phyloP scores from a whole-genome alignment of 2,888 invertebrate genomes.

The Drosophila phalerata region DNA sequence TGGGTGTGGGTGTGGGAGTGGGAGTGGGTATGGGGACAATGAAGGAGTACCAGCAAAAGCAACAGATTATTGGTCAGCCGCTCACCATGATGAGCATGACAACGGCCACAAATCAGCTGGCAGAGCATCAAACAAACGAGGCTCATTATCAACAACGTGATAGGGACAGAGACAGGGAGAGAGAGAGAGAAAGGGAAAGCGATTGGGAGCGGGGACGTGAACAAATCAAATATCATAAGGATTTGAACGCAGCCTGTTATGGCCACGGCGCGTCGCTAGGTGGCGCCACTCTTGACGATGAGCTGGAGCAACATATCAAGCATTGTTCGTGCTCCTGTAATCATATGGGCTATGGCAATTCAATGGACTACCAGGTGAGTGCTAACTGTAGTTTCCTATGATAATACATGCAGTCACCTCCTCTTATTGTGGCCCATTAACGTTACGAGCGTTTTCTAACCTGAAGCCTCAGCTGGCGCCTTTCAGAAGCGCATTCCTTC shows the following conservation, averaged over 20 bases:
- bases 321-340: conserved; percentile 96
- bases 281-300: conserved; percentile 88
- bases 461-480: conserved; percentile 8
- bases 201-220: conserved; percentile 37
- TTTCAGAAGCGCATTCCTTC: conserved; percentile 41
- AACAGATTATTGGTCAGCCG: conserved; percentile 62
- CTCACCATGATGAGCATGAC: conserved; percentile 52
- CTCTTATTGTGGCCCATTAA: background rate
- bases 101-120: conserved; percentile 63
- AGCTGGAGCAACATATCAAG: conserved; percentile 95
- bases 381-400: background rate
- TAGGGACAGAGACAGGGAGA: conserved; percentile 14
- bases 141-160: conserved; percentile 51
- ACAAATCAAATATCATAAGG: conserved; percentile 56
- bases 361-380: conserved; percentile 94
- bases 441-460: conserved; percentile 6
- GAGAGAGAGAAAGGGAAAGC: conserved; percentile 3
- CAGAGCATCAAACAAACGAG: conserved; percentile 58
- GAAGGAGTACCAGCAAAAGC: conserved; percentile 53
- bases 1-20: background rate
- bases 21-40: background rate
- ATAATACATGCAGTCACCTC: background rate
- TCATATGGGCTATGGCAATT: conserved; percentile 97
- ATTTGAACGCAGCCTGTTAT: conserved; percentile 55
- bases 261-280: conserved; percentile 39